Base-by-base conservation (phyloP, 2,113 vertebrate species). In the Pungitius pungitius region DNA sequence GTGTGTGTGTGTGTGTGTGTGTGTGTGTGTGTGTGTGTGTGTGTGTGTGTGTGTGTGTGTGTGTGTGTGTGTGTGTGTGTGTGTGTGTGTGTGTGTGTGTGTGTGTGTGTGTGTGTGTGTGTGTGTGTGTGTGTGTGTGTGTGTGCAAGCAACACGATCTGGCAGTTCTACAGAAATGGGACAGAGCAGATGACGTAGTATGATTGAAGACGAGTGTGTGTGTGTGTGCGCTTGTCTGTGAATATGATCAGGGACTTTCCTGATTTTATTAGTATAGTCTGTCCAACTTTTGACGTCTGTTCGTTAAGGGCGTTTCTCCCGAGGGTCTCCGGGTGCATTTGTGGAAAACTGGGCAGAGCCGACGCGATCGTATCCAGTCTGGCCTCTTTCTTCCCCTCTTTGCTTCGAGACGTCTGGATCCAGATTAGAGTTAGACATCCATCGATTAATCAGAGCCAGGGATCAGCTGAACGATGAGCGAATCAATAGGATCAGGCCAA, bases 341-440 rank as follows among this genome's bases (percentile, higher is more conserved):
- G 49, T 14, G 27, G 52, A 78, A 83, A 67, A 67, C 18, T 45
- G 6, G 0, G 39, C 64, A 52, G 58, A 77, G 49, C 65, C 39
- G 27, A 45, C 51, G 35, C 12, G 14, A 59, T 78, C 52, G n/a
- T 43, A 42, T 67, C 33, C 43, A 51, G 75, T 60, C 72, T 9
- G 43, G 35, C 37, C 62, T 30, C 71, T 54, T 43, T 76, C 43
- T 76, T 73, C 51, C 60, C 27, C 22, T 64, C 39, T 77, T 76
- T 58, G 78, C 88, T 26, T 20, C 6, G 1, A 52, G 40, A 72
- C 35, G 69, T 78, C 80, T 88, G 83, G 81, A 86, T 85, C 42
- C 51, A 78, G 33, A 35, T 35, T n/a, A n/a, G n/a, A 30, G 3
- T 30, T 30, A 30, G 30, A 75, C 68, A 59, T 72, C 55, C 54